Base-by-base conservation (phyloP, 1,140 invertebrate species). In the Eulimnadia texana region DNA sequence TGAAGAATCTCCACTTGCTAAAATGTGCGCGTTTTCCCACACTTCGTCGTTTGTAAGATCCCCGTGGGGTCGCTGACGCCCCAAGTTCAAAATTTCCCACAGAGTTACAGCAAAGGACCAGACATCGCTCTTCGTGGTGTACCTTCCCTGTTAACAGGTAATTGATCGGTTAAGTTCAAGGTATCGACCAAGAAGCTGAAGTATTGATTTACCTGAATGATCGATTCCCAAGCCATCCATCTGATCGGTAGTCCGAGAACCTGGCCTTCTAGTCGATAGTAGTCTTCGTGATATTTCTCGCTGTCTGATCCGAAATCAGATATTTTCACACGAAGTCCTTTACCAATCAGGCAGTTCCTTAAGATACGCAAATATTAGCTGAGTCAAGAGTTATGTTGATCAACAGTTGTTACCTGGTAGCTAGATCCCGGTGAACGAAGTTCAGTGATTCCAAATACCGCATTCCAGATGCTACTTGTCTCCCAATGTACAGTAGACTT, bases 31-130 rank as follows among this genome's bases (percentile, higher is more conserved):
- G 71, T 87, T 90, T 69, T 87, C 84, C 53, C 90, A 80, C 60
- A 91, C 83, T 68, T 83, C 84, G 67, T 86, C 81, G 76, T 91
- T 86, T 42, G 77, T 80, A 65, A 87, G 74, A 65, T 85, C 81
- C 66, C 86, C 82, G 70, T 83, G 89, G n/a, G 88, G 88, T 67
- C 87, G 86, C 63, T 89, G 83, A 50, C 85, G 73, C 9, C 86
- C 86, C 71, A 90, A 88, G 13, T 87, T 90, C 64, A 93, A 74
- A 55, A 93, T 85, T 75, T 93, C 90, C 89, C 90, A 93, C 25
- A 91, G 76, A 29, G 86, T 85, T 1, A 92, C 86, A n/a, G 85
- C 88, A 70, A 91, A 92, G 27, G 86, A 81, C 89, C 88, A 92
- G 10, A 91, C 88, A 73, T 90, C 88, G 66, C 86, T 89, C 69